Base-by-base conservation (phyloP, 92 coral and sea anemone genomes). In the Phenganax marumi region DNA sequence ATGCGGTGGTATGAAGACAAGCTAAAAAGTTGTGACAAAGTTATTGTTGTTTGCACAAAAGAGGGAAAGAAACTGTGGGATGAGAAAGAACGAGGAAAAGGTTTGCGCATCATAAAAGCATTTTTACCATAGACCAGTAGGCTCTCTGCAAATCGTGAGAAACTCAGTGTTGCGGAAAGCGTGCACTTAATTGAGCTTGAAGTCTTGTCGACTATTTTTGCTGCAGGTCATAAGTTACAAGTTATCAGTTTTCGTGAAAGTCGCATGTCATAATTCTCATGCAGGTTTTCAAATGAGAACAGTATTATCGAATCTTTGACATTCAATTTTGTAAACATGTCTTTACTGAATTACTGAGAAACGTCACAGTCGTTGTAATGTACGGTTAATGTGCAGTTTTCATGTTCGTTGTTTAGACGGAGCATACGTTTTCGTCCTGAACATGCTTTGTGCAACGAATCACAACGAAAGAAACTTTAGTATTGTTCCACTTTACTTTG, bases 1-100 rank as follows among this genome's bases (percentile, higher is more conserved):
- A 9, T 78, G 58, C 18, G 72, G 16, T 78, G 83, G 83, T 78
- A 78, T 62, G 72, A 78, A 21, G 50, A 78, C 4, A 62, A n/a
- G 10, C 33, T 78, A 18, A 48, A 39, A 23, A 8, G 4, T 47
- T 78, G 83, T 78, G 60, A 50, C 24, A 78, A 61, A 62, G 69
- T 78, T 43, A 58, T 78, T 12, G 83, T 78, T 61, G 68, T 78
- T 78, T 78, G 83, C 22, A 43, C 83, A 0, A 78, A 63, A 63
- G 83, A 78, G 24, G 83, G 83, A 50, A 78, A 62, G 61, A 78
- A 11, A 78, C 47, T 63, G 33, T 50, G 19, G 23, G 53, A 78
- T 0, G 60, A 61, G 10, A 62, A 61, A 12, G 46, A 16, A 13
- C 54, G 49, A 3, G 19, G 22, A n/a, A 43, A 48, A 8, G 56